phyloP scores from a whole-genome alignment of 64 coral and sea anemone species.

The Acropora tenuis region DNA sequence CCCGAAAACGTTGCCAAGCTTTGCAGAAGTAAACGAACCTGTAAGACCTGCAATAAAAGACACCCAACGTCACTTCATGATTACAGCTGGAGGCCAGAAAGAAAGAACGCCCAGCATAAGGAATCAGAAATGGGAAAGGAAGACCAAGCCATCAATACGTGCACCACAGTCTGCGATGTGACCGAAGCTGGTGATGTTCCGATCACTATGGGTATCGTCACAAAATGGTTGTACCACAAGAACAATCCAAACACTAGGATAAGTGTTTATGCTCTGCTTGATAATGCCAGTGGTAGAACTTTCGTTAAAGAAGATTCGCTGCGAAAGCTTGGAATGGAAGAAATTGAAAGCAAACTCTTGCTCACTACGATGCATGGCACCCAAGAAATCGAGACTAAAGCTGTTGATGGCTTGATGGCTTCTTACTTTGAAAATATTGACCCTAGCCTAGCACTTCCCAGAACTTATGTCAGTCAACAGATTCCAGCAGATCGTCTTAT shows the following conservation, averaged over 20 bases:
- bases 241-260: constrained; percentile 40
- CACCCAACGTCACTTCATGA: constrained; percentile 51
- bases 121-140: neutral
- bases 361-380: constrained; percentile 74
- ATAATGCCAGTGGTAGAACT: constrained; percentile 79
- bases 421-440: constrained; percentile 9
- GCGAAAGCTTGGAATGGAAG: constrained; percentile 46
- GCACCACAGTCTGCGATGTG: constrained; percentile 25
- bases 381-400: constrained; percentile 49
- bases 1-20: constrained; percentile 33
- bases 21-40: no score
- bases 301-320: constrained; percentile 65
- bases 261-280: constrained; percentile 69
- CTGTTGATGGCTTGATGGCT: constrained; percentile 39
- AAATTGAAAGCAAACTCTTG: constrained; percentile 54
- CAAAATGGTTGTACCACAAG: constrained; percentile 62
- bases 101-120: neutral
- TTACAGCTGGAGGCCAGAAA: constrained; percentile 14
- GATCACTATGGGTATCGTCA: constrained; percentile 62
- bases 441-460: neutral
- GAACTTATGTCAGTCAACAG: constrained; percentile 29
- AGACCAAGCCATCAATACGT: neutral
- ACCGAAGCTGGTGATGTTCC: constrained; percentile 53
- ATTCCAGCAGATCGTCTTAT: constrained; percentile 50
- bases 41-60: constrained; percentile 25